phyloP scores from a whole-genome alignment of 2,113 vertebrate genomes.

The Galemys pyrenaicus region DNA sequence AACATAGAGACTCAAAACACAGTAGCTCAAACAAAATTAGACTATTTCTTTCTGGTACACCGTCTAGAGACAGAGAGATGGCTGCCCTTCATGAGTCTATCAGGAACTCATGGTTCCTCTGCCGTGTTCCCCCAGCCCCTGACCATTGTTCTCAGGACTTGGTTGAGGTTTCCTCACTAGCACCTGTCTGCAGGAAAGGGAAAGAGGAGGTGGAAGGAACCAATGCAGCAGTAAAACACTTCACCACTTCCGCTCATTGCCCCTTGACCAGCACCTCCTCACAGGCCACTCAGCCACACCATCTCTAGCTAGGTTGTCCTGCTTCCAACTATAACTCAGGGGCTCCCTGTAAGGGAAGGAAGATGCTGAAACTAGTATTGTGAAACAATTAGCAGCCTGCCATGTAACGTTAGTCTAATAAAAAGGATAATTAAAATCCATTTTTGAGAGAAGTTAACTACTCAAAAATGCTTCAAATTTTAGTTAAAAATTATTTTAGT shows the following conservation, averaged over 20 bases:
- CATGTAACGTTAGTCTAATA: neutral
- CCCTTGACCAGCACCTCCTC: neutral
- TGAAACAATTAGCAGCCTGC: neutral
- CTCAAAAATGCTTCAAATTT: neutral
- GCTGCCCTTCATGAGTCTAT: neutral
- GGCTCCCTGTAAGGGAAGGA: neutral
- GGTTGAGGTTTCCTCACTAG: neutral
- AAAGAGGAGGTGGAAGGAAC: neutral
- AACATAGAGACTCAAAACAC: neutral
- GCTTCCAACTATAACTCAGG: neutral
- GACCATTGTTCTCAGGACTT: neutral
- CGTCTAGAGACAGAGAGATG: neutral
- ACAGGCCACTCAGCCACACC: neutral
- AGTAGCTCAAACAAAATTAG: neutral
- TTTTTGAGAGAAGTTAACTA: constrained; percentile 41
- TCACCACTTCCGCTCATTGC: neutral
- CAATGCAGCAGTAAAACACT: too few species aligned
- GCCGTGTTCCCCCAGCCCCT: neutral
- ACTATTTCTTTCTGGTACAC: neutral
- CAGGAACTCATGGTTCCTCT: neutral
- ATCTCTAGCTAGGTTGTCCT: neutral
- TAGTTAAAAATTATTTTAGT: neutral
- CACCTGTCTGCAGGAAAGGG: neutral
- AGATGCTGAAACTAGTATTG: neutral
- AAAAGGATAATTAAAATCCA: neutral